A percentile compares a stretch with the other conserved stretches of the same genome.
phyloP scores from a whole-genome alignment of 2,888 invertebrate genomes.

The Phortica okadai region DNA sequence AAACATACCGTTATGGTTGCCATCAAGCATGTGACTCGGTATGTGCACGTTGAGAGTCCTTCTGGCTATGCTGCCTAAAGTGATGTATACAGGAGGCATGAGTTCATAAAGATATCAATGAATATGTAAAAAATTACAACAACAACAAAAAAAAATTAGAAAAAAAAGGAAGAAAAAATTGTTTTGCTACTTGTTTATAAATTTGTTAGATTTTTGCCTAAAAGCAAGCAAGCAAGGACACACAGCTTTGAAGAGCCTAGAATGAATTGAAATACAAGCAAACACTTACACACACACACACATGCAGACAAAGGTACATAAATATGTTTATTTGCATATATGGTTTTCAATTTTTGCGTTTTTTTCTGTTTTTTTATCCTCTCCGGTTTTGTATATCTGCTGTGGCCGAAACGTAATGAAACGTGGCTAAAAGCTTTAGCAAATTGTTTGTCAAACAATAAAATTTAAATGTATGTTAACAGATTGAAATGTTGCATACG shows the following conservation, averaged over 20 bases:
- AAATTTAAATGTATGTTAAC: conserved; percentile 31
- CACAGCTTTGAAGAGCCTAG: not conserved
- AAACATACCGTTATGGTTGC: not conserved
- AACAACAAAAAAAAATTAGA: conserved; percentile 18
- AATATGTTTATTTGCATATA: conserved; percentile 3
- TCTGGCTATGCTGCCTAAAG: not conserved
- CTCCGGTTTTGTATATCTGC: no score
- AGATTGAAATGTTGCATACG: conserved; percentile 25
- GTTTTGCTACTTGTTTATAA: conserved; percentile 25
- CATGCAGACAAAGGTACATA: not conserved
- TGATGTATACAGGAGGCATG: not conserved
- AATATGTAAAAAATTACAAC: conserved; percentile 33
- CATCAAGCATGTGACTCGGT: not conserved
- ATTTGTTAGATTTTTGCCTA: conserved; percentile 43
- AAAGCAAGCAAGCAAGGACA: not conserved
- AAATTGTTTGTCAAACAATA: conserved; percentile 33
- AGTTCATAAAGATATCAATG: conserved; percentile 48
- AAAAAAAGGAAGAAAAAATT: conserved; percentile 36
- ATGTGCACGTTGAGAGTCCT: conserved; percentile 1
- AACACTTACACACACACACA: conserved; percentile 1
- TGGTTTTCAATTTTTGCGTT: conserved; percentile 21
- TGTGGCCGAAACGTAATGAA: not conserved
- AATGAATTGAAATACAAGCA: conserved; percentile 2
- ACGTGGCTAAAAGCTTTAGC: conserved; percentile 26
- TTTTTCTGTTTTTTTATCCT: not conserved